These are phyloP conservation scores for Chymomyza caudatula DNA, from an alignment of 2,888 invertebrate species.

Conservation along the genomic window DNA sequence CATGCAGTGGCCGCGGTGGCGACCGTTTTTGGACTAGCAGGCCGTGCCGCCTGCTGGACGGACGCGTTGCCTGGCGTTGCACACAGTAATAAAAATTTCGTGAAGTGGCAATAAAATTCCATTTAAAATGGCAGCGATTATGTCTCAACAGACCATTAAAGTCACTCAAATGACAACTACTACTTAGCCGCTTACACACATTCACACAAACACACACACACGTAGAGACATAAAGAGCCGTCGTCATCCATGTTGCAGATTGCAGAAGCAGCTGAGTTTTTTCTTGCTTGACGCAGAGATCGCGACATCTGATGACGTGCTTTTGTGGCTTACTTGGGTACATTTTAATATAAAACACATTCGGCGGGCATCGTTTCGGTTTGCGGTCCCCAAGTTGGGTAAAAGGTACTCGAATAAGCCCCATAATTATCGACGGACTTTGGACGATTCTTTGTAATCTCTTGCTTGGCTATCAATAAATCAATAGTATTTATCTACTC, in stretches of 20 bases:
- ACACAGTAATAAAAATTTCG: slow-evolving; percentile 68
- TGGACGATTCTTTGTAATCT: not conserved
- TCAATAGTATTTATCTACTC: not conserved
- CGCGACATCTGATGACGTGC: slow-evolving; percentile 67
- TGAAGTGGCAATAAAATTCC: slow-evolving; percentile 77
- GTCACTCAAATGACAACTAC: slow-evolving; percentile 77
- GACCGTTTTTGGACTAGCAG: slow-evolving; percentile 46
- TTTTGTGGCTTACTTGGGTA: slow-evolving; percentile 54
- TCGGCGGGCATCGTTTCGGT: not conserved
- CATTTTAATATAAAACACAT: slow-evolving; percentile 9
- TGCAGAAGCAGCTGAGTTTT: slow-evolving; percentile 13
- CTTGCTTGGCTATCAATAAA: not conserved
- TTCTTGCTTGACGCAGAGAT: slow-evolving; percentile 38
- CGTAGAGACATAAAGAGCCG: slow-evolving; percentile 23
- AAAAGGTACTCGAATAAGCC: not conserved
- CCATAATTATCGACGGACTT: no score
- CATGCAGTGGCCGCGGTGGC: not conserved
- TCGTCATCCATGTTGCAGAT: not conserved
- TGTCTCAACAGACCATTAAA: slow-evolving; percentile 78
- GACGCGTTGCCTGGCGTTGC: slow-evolving; percentile 12
- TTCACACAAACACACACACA: slow-evolving; percentile 17
- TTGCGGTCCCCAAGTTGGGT: not conserved
- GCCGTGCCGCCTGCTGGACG: not conserved
- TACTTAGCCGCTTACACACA: slow-evolving; percentile 66
- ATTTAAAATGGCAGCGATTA: slow-evolving; percentile 78